phyloP scores from a whole-genome alignment of 1,140 invertebrate species.

The Magallana ariakensis region DNA sequence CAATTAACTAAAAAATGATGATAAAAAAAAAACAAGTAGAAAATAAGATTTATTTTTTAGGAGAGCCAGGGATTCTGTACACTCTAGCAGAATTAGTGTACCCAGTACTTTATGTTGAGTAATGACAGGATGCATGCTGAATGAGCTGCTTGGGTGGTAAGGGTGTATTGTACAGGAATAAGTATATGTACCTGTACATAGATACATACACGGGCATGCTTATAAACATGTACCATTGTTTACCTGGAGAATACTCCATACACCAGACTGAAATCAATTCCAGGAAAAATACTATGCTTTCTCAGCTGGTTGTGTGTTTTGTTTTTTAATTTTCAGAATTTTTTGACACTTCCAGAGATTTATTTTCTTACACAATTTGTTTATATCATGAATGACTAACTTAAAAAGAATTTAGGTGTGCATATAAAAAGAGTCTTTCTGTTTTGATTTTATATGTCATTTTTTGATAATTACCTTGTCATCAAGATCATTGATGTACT shows the following conservation, averaged over 20 bases:
- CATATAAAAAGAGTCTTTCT: background rate
- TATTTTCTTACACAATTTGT: too few relatives aligned
- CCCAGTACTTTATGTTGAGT: background rate
- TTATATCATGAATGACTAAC: background rate
- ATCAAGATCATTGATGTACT: conserved; percentile 52
- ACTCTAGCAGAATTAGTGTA: background rate
- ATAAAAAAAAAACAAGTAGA: too few relatives aligned
- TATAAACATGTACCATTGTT: background rate
- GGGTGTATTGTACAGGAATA: background rate
- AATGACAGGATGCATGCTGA: background rate
- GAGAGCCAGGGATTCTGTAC: background rate
- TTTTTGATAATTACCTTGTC: conserved; percentile 31
- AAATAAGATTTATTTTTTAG: too few relatives aligned
- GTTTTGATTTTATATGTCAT: background rate
- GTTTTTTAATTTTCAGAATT: too few relatives aligned
- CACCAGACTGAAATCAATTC: conserved; percentile 38
- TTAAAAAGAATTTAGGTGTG: background rate
- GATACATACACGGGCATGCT: background rate
- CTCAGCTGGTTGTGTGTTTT: too few relatives aligned
- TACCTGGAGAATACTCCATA: background rate
- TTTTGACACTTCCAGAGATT: background rate
- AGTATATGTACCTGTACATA: background rate
- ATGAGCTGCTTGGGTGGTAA: background rate
- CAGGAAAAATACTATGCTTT: background rate
- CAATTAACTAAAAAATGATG: too few relatives aligned